Evolutionary conservation across 2,888 invertebrate species (phyloP).

Genomic region (Rhabditoides inermis): DNA sequence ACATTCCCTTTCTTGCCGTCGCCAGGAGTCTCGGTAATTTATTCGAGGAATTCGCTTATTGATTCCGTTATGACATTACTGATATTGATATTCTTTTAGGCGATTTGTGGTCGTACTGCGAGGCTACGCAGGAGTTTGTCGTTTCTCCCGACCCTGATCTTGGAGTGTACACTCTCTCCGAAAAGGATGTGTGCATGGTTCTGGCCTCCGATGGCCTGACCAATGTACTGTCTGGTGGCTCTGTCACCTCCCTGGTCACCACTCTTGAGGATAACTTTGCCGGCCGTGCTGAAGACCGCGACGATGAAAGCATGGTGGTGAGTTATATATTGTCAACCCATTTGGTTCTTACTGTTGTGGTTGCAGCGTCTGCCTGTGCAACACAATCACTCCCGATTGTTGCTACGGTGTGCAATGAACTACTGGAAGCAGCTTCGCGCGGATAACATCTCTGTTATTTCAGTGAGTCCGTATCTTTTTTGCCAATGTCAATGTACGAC

Average conservation of each 20-base stretch:
- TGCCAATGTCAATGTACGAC: neutral
- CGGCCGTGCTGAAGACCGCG: conserved; percentile 1
- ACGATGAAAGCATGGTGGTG: conserved; percentile 1
- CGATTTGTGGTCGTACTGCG: conserved; percentile 95
- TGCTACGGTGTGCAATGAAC: conserved; percentile 74
- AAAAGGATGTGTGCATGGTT: conserved; percentile 68
- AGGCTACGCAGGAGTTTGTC: conserved; percentile 77
- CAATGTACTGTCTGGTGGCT: conserved; percentile 81
- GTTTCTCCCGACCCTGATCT: conserved; percentile 98
- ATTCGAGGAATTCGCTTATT: too few relatives aligned
- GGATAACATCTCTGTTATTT: conserved; percentile 89
- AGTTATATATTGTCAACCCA: conserved; percentile 5
- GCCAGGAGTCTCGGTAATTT: conserved; percentile 74
- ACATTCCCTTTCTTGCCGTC: conserved; percentile 89
- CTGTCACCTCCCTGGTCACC: conserved; percentile 59
- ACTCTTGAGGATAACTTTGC: neutral
- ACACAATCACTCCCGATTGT: conserved; percentile 75
- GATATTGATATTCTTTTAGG: conserved; percentile 56
- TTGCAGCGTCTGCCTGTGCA: conserved; percentile 8
- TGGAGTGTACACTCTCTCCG: conserved; percentile 57
- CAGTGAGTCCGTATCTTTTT: conserved; percentile 63
- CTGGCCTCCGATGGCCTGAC: conserved; percentile 93
- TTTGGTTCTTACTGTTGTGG: neutral
- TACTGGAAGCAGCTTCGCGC: conserved; percentile 81
- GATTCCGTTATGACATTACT: neutral